Evolutionary conservation across 2,113 vertebrate species (phyloP), one percentile per base, ranked within the genome.

Genomic region (Protomyctophum bolini): DNA sequence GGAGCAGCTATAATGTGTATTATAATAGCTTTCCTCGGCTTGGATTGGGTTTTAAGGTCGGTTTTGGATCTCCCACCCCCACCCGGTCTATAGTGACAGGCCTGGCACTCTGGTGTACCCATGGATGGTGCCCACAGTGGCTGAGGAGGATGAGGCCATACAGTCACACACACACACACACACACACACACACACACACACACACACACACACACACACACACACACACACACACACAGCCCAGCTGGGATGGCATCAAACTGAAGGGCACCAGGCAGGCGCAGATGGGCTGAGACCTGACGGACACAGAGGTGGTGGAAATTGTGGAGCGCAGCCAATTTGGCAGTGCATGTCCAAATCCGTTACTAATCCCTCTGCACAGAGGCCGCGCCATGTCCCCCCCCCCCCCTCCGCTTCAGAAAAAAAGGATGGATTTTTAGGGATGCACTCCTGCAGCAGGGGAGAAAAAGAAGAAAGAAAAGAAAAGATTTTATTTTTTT

Each of bases 231-330:
- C 33, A 6, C 10, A 51, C 14, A 10, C 62, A 12, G 47, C 9
- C 47, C 50, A 54, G 68, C 46, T 64, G 58, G 29, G 49, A 54
- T 62, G 64, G 51, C 56, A 47, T 45, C 50, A 10, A 6, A 46
- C 48, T 57, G 7, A 70, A 62, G 48, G 63, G 52, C 57, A 12
- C 11, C 28, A 11, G 64, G 6, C 8, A 68, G 56, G 21, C 21
- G 45, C 60, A 45, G 10, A 62, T 2, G 8, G 14, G 58, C 50
- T 7, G 2, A 4, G 10, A 46, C 61, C 63, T 69, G 9, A 68
- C 49, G 74, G 46, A 46, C 46, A 52, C 4, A 6, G 8, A 55
- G 46, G 33, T 14, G n/a, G 5, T n/a, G n/a, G 55, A 58, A 46
- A 8, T 47, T 50, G 6, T 47, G 9, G 29, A 62, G 11, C 15